A percentile compares a stretch with the other conserved stretches of the same genome.
These are phyloP conservation scores for Embiotoca jacksoni DNA, from an alignment of 2,113 vertebrate species.

Conservation along the genomic window DNA sequence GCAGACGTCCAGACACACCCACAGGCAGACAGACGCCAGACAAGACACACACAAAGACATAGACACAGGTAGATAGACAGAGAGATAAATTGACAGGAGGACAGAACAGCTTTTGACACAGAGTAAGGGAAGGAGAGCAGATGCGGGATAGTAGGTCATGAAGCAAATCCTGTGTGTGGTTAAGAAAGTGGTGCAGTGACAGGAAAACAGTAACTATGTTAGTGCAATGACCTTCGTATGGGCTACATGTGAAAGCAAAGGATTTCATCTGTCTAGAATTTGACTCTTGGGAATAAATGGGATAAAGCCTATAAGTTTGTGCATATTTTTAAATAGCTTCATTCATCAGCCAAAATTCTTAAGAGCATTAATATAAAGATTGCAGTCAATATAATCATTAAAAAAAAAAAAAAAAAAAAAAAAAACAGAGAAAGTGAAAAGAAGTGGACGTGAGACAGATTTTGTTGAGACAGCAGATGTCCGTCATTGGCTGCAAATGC, in stretches of 20 bases:
- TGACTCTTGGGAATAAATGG: background rate
- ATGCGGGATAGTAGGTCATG: constrained; percentile 24
- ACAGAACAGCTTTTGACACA: constrained; percentile 68
- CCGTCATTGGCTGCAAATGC: constrained; percentile 26
- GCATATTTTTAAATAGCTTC: background rate
- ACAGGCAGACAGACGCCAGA: constrained; percentile 67
- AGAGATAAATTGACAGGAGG: constrained; percentile 78
- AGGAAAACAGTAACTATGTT: constrained; percentile 6
- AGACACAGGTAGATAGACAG: constrained; percentile 79
- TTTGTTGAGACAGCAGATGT: constrained; percentile 37
- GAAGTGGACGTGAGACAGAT: constrained; percentile 23
- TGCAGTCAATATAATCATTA: background rate
- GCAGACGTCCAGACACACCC: constrained; percentile 74
- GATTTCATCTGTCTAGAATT: background rate
- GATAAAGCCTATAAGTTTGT: constrained; percentile 5
- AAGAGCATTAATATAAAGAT: background rate
- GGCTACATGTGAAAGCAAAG: background rate
- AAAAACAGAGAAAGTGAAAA: constrained; percentile 22
- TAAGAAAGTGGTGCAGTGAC: constrained; percentile 3
- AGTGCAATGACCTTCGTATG: background rate
- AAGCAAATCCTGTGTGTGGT: constrained; percentile 19
- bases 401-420: background rate
- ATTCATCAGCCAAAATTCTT: background rate
- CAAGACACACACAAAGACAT: constrained; percentile 70
- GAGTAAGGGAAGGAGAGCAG: constrained; percentile 62